Conservation (phyloP, 2,888 invertebrate genomes). For the Agriopis marginaria region DNA sequence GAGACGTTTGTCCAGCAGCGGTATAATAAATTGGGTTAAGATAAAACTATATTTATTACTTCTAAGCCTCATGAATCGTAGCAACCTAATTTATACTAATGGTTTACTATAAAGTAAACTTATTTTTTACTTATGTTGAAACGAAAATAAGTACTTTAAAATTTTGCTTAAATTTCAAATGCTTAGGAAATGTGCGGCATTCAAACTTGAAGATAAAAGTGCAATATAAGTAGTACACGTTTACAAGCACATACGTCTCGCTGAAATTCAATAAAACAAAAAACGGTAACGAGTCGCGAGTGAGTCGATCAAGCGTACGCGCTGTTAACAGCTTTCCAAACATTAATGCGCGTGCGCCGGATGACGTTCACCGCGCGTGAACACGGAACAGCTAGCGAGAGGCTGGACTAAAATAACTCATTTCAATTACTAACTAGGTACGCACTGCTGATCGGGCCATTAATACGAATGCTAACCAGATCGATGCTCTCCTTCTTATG, state of each 20-base stretch:
- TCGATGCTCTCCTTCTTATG: not conserved
- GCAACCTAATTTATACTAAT: no score
- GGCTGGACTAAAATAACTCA: slow-evolving; percentile 17
- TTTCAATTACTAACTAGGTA: slow-evolving; percentile 19
- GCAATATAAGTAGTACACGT: not conserved
- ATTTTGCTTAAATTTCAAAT: no score
- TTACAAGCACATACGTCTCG: not conserved
- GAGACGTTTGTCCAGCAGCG: no score
- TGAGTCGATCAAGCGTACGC: slow-evolving; percentile 52
- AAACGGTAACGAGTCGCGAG: slow-evolving; percentile 18
- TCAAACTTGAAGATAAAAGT: not conserved
- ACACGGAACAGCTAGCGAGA: slow-evolving; percentile 35
- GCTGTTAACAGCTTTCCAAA: slow-evolving; percentile 58
- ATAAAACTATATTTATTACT: no score
- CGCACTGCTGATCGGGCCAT: not conserved
- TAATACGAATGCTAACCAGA: not conserved
- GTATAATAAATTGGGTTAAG: no score
- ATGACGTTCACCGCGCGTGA: slow-evolving; percentile 29
- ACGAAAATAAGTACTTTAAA: no score
- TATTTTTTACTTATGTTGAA: no score
- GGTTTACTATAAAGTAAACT: no score
- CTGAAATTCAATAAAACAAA: slow-evolving; percentile 10
- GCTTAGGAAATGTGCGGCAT: not conserved
- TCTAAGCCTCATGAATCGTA: no score
- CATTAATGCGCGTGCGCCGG: slow-evolving; percentile 31